A percentile compares a stretch with the other conserved stretches of the same genome.
phyloP scores from a whole-genome alignment of 2,888 invertebrate species.

The Apamea epomidion region DNA sequence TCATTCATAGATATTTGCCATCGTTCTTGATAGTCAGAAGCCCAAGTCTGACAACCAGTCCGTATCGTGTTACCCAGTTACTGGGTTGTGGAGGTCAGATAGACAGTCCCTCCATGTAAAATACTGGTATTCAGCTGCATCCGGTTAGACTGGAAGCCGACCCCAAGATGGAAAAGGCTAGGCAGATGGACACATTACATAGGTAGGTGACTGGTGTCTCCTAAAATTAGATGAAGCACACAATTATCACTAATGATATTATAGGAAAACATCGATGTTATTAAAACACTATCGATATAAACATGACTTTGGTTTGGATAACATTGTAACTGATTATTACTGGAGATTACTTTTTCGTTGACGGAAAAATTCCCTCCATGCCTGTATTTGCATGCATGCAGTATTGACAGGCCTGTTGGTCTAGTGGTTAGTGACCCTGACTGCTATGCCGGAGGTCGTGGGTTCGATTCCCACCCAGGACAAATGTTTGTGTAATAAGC shows the following conservation, averaged over 20 bases:
- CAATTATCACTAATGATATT: neutral
- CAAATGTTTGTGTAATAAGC: too few species aligned
- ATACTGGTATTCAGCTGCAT: neutral
- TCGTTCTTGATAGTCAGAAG: too few species aligned
- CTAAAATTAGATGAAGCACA: neutral
- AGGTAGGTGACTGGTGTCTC: neutral
- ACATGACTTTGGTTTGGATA: neutral
- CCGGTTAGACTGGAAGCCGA: too few species aligned
- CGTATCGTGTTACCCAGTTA: neutral
- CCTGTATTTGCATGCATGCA: too few species aligned
- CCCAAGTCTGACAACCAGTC: too few species aligned
- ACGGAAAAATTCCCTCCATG: neutral
- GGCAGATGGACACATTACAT: neutral
- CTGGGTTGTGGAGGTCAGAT: neutral
- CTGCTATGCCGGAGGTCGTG: too few species aligned
- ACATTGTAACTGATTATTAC: neutral
- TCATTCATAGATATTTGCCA: too few species aligned
- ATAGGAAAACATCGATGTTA: slow-evolving; percentile 29
- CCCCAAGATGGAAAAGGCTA: too few species aligned
- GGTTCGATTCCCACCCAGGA: too few species aligned
- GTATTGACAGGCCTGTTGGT: too few species aligned
- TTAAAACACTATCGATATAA: slow-evolving; percentile 1
- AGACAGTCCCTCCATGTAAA: neutral
- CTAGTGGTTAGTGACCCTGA: too few species aligned
- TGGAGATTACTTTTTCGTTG: neutral